These are phyloP conservation scores for Haemorhous mexicanus DNA, from an alignment of 2,113 vertebrate species.

Conservation along the genomic window DNA sequence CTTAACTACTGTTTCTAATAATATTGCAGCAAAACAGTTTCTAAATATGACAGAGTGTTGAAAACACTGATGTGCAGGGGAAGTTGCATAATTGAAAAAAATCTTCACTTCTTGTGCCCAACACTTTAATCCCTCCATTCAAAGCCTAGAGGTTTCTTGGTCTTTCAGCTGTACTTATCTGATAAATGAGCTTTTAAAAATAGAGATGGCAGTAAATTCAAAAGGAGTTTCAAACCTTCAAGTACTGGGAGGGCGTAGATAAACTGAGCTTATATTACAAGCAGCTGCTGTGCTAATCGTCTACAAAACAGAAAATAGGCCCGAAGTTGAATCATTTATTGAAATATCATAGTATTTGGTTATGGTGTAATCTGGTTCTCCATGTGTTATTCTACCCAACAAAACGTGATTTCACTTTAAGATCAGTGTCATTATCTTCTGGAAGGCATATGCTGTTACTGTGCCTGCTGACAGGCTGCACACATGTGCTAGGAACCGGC, in stretches of 20 bases:
- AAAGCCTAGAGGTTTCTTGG: slow-evolving; percentile 48
- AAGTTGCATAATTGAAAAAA: slow-evolving; percentile 61
- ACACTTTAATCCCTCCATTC: slow-evolving; percentile 56
- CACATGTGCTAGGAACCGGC: neutral
- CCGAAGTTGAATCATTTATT: neutral
- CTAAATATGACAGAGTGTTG: slow-evolving; percentile 62
- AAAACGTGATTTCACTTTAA: neutral
- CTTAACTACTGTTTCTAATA: slow-evolving; percentile 63
- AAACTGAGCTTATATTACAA: slow-evolving; percentile 7
- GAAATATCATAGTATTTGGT: neutral
- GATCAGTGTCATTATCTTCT: slow-evolving; percentile 22
- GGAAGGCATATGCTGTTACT: slow-evolving; percentile 19
- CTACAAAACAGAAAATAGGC: neutral
- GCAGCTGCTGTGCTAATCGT: neutral
- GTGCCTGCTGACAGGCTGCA: neutral
- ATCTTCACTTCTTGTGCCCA: slow-evolving; percentile 39
- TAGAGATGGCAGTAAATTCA: slow-evolving; percentile 37
- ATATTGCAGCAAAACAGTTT: slow-evolving; percentile 60
- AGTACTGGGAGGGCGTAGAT: neutral
- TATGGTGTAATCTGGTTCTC: neutral
- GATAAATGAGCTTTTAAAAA: slow-evolving; percentile 47
- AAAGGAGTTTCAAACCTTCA: slow-evolving; percentile 17
- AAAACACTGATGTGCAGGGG: slow-evolving; percentile 32
- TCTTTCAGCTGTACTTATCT: slow-evolving; percentile 23
- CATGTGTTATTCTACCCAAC: slow-evolving; percentile 26